Base-by-base conservation (phyloP, 1,140 invertebrate genomes). In the Megathymus violae region DNA sequence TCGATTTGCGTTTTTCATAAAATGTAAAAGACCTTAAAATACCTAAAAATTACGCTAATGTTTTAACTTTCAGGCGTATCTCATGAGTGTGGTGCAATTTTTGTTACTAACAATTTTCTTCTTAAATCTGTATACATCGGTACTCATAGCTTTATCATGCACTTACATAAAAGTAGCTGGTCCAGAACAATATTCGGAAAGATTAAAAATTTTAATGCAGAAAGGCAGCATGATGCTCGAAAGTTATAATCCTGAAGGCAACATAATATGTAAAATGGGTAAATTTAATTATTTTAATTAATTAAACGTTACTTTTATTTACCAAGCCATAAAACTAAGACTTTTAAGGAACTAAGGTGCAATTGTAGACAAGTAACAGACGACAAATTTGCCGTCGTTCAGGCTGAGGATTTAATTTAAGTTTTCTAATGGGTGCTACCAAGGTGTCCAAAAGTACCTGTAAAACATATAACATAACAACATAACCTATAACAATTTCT, bases 51-150 rank as follows among this genome's bases (percentile, higher is more conserved):
- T n/a, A n/a, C n/a, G n/a, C n/a, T n/a, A n/a, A n/a, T n/a, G n/a
- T n/a, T n/a, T n/a, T n/a, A n/a, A n/a, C 40, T 85, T 86, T 58
- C 78, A 91, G 89, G 85, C 88, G 10, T 85, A 90, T 34, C 59
- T 89, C 9, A 86, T 91, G 80, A 87, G 88, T 27, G 85, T 91
- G 0, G 74, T 91, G 0, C 89, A 92, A 67, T 91, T 88, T 56
- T 56, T 89, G 16, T 73, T 91, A 3, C 51, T 91, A 4, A 90
- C 87, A 1, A 64, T 92, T 13, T 85, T 91, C 62, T 85, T 91
- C 62, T 66, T 91, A 19, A 88, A 91, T 62, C 61, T 91, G 0
- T 91, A 89, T 50, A 78, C 88, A 0, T 84, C 78, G 0, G 71
- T 91, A 48, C 60, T 92, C 6, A 83, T 92, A 43, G 82, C 71